These are phyloP conservation scores for Synanthedon formicaeformis DNA, from an alignment of 2,888 invertebrate genomes.

Conservation along the genomic window DNA sequence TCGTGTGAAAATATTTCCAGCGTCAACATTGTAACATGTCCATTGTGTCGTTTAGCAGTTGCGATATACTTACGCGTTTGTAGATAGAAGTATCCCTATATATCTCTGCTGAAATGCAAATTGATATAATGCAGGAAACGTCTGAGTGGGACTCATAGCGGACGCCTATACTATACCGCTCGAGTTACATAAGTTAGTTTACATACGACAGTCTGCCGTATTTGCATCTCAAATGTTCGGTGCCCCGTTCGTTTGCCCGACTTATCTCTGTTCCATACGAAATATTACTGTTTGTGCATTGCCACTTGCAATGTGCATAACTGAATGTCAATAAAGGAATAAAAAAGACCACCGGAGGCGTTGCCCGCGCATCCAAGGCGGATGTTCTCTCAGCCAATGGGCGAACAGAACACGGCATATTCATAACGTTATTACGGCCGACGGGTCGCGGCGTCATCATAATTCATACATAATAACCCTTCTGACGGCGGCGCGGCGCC, in stretches of 20 bases:
- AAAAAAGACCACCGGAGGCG: slow-evolving; percentile 63
- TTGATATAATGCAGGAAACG: slow-evolving; percentile 70
- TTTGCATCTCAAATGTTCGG: slow-evolving; percentile 69
- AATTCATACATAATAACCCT: slow-evolving; percentile 72
- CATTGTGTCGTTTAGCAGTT: background rate
- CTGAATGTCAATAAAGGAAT: slow-evolving; percentile 68
- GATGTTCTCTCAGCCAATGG: slow-evolving; percentile 66
- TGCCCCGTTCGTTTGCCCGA: slow-evolving; percentile 51
- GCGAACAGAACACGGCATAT: slow-evolving; percentile 62
- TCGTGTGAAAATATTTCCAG: slow-evolving; percentile 3
- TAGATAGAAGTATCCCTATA: slow-evolving; percentile 9
- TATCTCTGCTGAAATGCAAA: slow-evolving; percentile 61
- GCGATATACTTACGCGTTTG: slow-evolving; percentile 1
- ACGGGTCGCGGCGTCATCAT: slow-evolving; percentile 65
- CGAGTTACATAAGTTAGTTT: slow-evolving; percentile 68
- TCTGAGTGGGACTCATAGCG: slow-evolving; percentile 69
- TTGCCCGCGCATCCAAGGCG: slow-evolving; percentile 63
- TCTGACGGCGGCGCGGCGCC: slow-evolving; percentile 51
- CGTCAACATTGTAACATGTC: background rate
- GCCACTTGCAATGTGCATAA: slow-evolving; percentile 65
- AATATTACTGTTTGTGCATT: slow-evolving; percentile 69
- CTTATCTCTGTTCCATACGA: slow-evolving; percentile 58
- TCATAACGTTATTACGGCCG: slow-evolving; percentile 71
- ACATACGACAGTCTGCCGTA: slow-evolving; percentile 65
- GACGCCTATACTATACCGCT: slow-evolving; percentile 61